Conservation (phyloP, 2,797 vertebrate genomes). For the Pterois miles region DNA sequence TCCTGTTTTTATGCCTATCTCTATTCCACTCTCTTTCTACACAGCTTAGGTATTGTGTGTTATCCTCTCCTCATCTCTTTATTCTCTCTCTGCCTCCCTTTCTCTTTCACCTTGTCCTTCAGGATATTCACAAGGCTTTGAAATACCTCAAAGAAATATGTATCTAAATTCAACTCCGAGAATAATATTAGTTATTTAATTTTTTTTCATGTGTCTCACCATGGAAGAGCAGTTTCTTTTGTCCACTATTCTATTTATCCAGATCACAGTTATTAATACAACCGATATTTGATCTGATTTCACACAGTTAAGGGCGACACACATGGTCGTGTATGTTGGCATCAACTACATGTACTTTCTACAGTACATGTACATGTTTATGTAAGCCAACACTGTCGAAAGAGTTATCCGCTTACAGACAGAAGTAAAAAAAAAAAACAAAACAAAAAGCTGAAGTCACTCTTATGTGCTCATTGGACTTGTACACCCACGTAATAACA, state of each 20-base stretch:
- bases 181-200: slow-evolving; percentile 4
- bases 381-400: not conserved
- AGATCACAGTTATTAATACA: not conserved
- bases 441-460: not conserved
- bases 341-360: not conserved
- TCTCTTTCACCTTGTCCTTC: slow-evolving; percentile 17
- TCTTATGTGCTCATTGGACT: not conserved
- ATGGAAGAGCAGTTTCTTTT: not conserved
- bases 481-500: not conserved
- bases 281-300: not conserved
- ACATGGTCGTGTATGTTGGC: not conserved
- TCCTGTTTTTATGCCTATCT: slow-evolving; percentile 57
- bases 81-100: slow-evolving; percentile 10
- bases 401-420: not conserved
- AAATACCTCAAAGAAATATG: not conserved
- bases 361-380: not conserved
- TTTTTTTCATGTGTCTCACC: slow-evolving; percentile 1
- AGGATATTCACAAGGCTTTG: slow-evolving; percentile 11
- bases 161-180: slow-evolving; percentile 16
- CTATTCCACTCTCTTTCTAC: slow-evolving; percentile 25
- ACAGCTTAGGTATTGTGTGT: slow-evolving; percentile 20
- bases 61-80: slow-evolving; percentile 22
- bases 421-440: not conserved
- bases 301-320: not conserved
- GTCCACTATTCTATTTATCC: slow-evolving; percentile 3